Conservation (phyloP, 2,888 invertebrate genomes). For the Erebia epiphron region DNA sequence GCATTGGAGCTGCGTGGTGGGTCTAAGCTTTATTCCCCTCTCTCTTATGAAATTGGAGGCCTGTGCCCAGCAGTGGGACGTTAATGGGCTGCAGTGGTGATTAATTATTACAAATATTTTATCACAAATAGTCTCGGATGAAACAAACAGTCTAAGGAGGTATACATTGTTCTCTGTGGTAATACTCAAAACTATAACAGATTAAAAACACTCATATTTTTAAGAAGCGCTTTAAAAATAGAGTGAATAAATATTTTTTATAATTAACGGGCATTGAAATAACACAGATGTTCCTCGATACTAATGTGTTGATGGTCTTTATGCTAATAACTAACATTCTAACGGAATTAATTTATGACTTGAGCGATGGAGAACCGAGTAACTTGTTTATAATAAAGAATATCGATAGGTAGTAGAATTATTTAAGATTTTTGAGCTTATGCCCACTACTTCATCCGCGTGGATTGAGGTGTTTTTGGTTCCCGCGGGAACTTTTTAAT, state of each 20-base stretch:
- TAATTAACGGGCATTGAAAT: conserved; percentile 4
- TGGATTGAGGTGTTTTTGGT: no score
- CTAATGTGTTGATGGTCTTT: not conserved
- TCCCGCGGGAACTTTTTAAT: no score
- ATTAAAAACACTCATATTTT: conserved; percentile 2
- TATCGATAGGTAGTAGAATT: not conserved
- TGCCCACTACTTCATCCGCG: no score
- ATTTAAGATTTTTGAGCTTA: not conserved
- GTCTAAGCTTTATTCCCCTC: no score
- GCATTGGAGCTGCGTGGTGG: no score
- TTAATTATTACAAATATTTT: no score
- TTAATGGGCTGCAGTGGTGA: no score
- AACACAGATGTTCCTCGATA: conserved; percentile 7
- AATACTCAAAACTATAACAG: not conserved
- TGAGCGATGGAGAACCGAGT: not conserved
- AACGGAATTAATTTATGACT: not conserved
- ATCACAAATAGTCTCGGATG: no score
- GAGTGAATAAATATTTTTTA: not conserved
- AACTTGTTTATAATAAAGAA: not conserved
- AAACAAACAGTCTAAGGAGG: no score
- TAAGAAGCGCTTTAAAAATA: not conserved
- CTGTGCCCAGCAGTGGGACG: no score
- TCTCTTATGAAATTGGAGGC: no score
- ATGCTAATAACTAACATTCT: conserved; percentile 1
- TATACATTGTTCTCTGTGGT: no score